phyloP scores from a whole-genome alignment of 53 echinoderm and acorn worm species.

The Apostichopus leukothele region DNA sequence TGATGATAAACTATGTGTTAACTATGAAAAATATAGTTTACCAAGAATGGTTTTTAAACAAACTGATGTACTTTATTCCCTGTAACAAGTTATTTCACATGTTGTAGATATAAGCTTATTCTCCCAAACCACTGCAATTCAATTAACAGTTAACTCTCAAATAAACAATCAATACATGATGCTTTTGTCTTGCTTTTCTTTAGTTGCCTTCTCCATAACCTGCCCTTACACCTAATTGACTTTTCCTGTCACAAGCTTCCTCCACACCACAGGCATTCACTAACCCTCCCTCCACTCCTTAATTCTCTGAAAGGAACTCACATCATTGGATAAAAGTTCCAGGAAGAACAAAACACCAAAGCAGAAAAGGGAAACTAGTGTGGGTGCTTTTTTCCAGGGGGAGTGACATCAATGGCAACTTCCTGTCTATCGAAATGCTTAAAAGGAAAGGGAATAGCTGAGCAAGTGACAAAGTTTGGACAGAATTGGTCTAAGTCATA shows the following conservation, averaged over 20 bases:
- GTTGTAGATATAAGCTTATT: neutral
- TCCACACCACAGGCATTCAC: neutral
- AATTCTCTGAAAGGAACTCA: constrained; percentile 43
- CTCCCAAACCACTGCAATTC: constrained; percentile 18
- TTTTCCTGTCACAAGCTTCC: constrained; percentile 39
- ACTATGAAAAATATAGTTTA: too few relatives aligned
- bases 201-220: neutral
- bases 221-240: constrained; percentile 3
- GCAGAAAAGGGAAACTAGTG: neutral
- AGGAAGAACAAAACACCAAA: constrained; percentile 17
- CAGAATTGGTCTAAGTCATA: neutral
- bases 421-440: constrained; percentile 23
- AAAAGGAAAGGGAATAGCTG: constrained; percentile 30
- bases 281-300: constrained; percentile 18
- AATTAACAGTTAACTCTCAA: neutral
- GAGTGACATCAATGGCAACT: constrained; percentile 18
- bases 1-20: too few relatives aligned
- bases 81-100: neutral
- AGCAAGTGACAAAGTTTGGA: constrained; percentile 18
- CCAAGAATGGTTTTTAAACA: too few relatives aligned
- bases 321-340: constrained; percentile 43
- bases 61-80: too few relatives aligned
- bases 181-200: neutral
- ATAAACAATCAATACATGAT: constrained; percentile 2
- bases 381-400: constrained; percentile 24